These are phyloP conservation scores for Dicrostonyx torquatus DNA, from an alignment of 2,797 vertebrate species.

Conservation along the genomic window DNA sequence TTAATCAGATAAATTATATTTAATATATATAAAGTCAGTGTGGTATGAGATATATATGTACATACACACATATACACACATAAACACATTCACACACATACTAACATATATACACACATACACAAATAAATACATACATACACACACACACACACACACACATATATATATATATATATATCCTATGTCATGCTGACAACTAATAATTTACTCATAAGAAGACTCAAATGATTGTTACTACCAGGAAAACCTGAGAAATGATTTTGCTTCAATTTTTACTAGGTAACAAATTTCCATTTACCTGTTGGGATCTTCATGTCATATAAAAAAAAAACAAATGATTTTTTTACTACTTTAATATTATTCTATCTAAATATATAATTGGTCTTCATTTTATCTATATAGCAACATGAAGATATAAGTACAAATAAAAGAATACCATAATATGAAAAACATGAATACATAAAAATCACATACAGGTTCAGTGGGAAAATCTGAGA, in stretches of 20 bases:
- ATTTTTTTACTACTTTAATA: not conserved
- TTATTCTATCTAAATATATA: slow-evolving; percentile 54
- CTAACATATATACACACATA: too few relatives aligned
- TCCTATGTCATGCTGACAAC: not conserved
- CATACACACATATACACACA: not conserved
- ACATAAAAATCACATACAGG: slow-evolving; percentile 20
- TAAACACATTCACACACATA: not conserved
- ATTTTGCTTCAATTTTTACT: slow-evolving; percentile 39
- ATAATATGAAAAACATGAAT: not conserved
- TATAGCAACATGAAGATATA: slow-evolving; percentile 16
- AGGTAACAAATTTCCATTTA: slow-evolving; percentile 40
- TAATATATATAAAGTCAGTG: not conserved
- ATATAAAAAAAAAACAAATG: not conserved
- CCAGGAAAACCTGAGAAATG: not conserved
- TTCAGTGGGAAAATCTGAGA: not conserved
- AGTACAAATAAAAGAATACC: not conserved
- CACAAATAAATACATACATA: too few relatives aligned
- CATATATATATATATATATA: not conserved
- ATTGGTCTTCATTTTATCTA: slow-evolving; percentile 11
- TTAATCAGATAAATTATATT: slow-evolving; percentile 42
- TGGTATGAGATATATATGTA: not conserved
- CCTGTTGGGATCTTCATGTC: not conserved
- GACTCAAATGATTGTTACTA: slow-evolving; percentile 48
- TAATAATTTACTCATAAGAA: slow-evolving; percentile 27
- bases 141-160: too few relatives aligned